Evolutionary conservation across 2,888 invertebrate genomes (phyloP), one percentile per base, ranked within the genome.

Genomic region (Lithosia quadra): DNA sequence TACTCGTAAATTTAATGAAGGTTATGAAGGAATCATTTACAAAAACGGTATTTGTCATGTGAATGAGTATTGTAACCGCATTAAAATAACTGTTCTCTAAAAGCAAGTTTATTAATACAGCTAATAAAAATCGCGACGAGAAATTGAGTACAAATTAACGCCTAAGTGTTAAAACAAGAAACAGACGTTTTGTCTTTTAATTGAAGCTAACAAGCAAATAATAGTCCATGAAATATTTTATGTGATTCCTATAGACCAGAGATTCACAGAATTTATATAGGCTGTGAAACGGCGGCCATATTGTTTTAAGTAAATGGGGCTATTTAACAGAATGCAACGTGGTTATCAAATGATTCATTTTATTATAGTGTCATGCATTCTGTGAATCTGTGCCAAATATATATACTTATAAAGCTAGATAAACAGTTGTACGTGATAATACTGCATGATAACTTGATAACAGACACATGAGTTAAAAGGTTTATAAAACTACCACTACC

Each of bases 81-180:
- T 71, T 63, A 57, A 67, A 62, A 33, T 77, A 81, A 78, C 81
- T 73, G 80, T 80, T 63, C 66, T 11, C 43, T 21, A 79, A 81
- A 82, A 83, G 79, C 78, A 62, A 83, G 78, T 78, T 81, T 79
- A 77, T 77, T 71, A 72, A 65, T 33, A 69, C 63, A 75, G 69
- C 68, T 65, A 74, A 77, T 76, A 76, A 75, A 66, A 74, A 36
- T 49, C 18, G 57, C 63, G 67, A 68, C 60, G 57, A 58, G 58
- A 67, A 67, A 82, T 77, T 76, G 73, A 73, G 69, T 75, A 74
- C 74, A 65, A 80, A 84, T 80, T 83, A 83, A 80, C 78, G 71
- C 65, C 65, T 61, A 28, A 68, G 55, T 72, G 82, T 74, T 81
- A 85, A 82, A 80, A 70, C 63, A 75, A 56, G 60, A 65, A 21